Evolutionary conservation across 2,113 vertebrate genomes (phyloP).

Genomic region (Caloenas nicobarica): DNA sequence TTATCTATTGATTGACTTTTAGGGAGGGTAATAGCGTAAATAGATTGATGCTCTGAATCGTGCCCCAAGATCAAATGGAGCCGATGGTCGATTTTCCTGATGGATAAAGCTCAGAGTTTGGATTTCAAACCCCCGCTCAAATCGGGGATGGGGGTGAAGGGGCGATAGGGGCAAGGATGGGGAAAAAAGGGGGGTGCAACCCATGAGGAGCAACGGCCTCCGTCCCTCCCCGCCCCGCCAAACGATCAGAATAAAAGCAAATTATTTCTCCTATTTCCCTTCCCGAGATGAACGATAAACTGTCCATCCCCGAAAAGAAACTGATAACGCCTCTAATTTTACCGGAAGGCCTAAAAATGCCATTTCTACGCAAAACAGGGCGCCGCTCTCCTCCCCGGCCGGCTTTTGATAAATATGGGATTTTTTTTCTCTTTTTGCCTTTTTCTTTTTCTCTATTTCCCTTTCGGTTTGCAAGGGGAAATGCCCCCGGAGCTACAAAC

Average conservation of each 20-base stretch:
- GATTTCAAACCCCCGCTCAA: neutral
- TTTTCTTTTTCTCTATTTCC: neutral
- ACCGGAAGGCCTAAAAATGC: conserved; percentile 82
- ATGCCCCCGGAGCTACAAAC: conserved; percentile 85
- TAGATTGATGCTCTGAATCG: neutral
- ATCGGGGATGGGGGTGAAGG: neutral
- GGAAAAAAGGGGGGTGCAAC: neutral
- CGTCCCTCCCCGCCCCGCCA: fast-evolving
- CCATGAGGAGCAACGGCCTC: neutral
- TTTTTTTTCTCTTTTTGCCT: conserved; percentile 40
- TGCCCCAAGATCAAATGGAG: neutral
- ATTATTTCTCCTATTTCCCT: conserved; percentile 76
- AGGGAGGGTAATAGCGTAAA: neutral
- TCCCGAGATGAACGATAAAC: conserved; percentile 91
- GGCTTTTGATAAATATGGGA: conserved; percentile 83
- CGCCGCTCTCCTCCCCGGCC: conserved; percentile 70
- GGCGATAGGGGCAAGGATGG: neutral
- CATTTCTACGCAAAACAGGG: conserved; percentile 91
- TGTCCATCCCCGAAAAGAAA: conserved; percentile 85
- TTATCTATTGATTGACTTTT: conserved; percentile 65
- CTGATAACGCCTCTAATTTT: conserved; percentile 89
- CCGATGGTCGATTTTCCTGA: no score
- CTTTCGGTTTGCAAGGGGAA: conserved; percentile 54
- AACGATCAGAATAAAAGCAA: conserved; percentile 68
- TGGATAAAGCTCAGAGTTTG: neutral